These are phyloP conservation scores for Cephus cinctus DNA, from an alignment of 1,140 invertebrate genomes.

Conservation along the genomic window DNA sequence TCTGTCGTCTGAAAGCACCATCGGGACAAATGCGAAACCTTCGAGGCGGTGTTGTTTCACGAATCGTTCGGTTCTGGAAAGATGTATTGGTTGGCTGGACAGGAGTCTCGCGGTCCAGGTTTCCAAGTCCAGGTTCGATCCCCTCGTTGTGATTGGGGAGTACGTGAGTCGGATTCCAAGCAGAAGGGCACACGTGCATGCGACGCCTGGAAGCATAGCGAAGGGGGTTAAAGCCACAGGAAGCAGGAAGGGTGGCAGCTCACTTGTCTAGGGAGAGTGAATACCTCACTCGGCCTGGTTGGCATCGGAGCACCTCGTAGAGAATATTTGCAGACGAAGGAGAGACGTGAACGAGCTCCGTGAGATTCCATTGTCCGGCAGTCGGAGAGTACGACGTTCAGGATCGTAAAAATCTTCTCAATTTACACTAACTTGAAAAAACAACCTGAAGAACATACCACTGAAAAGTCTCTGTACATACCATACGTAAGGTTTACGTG, in stretches of 20 bases:
- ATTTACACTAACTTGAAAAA: too few species aligned
- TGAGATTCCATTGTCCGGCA: too few species aligned
- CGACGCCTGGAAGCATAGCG: slow-evolving; percentile 17
- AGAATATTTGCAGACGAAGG: slow-evolving; percentile 24
- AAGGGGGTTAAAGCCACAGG: slow-evolving; percentile 26
- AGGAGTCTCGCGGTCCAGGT: slow-evolving; percentile 29
- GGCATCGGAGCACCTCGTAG: slow-evolving; percentile 10
- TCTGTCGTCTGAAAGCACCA: slow-evolving; percentile 24
- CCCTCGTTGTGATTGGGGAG: slow-evolving; percentile 44
- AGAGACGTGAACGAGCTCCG: slow-evolving; percentile 1
- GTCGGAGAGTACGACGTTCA: too few species aligned
- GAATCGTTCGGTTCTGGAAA: slow-evolving; percentile 11
- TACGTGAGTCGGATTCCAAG: slow-evolving; percentile 39
- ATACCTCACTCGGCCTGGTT: too few species aligned
- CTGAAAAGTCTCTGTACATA: too few species aligned
- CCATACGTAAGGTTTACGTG: too few species aligned
- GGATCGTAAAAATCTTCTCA: too few species aligned
- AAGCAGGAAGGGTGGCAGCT: slow-evolving; percentile 10
- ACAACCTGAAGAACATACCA: too few species aligned
- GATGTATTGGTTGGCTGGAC: slow-evolving; percentile 35
- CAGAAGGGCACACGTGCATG: slow-evolving; percentile 39
- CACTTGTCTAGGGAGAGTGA: slow-evolving; percentile 19
- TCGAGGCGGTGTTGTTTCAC: slow-evolving; percentile 19
- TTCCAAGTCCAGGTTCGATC: slow-evolving; percentile 33
- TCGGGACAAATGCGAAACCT: slow-evolving; percentile 17